These are phyloP conservation scores for Odontomachus brunneus DNA, from an alignment of 1,140 invertebrate species.

Conservation along the genomic window DNA sequence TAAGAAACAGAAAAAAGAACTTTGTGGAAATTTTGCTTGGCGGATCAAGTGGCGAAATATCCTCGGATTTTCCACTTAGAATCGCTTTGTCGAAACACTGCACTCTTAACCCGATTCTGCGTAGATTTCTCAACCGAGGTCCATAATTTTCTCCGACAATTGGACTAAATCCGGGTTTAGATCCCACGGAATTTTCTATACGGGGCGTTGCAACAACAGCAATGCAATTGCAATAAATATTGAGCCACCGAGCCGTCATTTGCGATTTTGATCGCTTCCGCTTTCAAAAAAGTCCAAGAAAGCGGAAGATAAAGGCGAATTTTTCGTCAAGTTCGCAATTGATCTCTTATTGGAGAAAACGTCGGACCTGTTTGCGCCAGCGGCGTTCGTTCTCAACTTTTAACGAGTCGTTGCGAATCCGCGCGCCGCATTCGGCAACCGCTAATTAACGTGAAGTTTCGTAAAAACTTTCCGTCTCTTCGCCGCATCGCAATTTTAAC, in stretches of 20 bases:
- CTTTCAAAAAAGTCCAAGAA: not conserved
- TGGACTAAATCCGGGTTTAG: no score
- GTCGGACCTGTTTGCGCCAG: not conserved
- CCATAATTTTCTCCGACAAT: no score
- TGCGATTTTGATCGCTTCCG: not conserved
- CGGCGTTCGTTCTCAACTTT: not conserved
- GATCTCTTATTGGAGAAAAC: not conserved
- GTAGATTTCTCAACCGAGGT: no score
- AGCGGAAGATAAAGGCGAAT: not conserved
- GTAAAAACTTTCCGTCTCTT: not conserved
- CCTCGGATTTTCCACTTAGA: no score
- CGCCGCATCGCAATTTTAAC: not conserved
- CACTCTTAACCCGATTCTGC: no score
- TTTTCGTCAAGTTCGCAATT: not conserved
- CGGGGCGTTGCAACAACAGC: not conserved
- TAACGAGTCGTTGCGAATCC: slow-evolving; percentile 10
- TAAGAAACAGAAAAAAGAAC: no score
- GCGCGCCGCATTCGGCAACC: not conserved
- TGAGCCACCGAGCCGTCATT: no score
- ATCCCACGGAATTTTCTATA: no score
- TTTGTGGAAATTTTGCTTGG: no score
- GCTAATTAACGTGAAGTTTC: slow-evolving; percentile 1
- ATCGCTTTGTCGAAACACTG: no score
- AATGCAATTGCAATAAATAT: not conserved
- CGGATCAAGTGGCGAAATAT: no score